These are phyloP conservation scores for Stenodema calcarata DNA, from an alignment of 2,888 invertebrate species.

Conservation along the genomic window DNA sequence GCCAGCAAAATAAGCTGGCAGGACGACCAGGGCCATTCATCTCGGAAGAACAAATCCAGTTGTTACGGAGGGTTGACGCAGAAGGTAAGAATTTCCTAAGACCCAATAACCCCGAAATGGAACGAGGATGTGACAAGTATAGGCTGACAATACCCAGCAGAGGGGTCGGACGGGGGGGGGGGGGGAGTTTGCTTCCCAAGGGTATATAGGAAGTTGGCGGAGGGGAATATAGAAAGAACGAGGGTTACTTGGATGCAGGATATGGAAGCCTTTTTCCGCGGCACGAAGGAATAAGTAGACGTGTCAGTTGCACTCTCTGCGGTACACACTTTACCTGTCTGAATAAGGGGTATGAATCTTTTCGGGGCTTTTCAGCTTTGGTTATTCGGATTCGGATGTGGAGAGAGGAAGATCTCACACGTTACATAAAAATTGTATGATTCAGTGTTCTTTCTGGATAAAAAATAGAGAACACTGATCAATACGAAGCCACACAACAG, in stretches of 20 bases:
- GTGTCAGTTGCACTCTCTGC: neutral
- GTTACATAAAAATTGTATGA: neutral
- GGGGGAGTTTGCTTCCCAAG: neutral
- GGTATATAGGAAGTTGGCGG: neutral
- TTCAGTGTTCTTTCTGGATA: neutral
- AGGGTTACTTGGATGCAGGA: neutral
- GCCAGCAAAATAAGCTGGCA: neutral
- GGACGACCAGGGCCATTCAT: neutral
- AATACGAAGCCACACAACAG: too few relatives aligned
- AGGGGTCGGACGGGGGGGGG: neutral
- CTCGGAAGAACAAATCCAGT: neutral
- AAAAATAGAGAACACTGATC: too few relatives aligned
- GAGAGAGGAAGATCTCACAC: neutral
- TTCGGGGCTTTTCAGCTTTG: neutral
- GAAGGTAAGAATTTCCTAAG: neutral
- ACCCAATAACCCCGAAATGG: slow-evolving; percentile 2
- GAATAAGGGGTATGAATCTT: neutral
- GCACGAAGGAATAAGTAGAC: neutral
- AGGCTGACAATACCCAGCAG: neutral
- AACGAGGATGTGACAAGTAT: neutral
- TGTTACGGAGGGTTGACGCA: neutral
- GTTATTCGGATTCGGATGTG: neutral
- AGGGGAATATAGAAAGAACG: neutral
- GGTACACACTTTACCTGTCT: neutral
- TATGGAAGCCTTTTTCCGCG: neutral